Percentiles rank a stretch among this genome's conserved stretches.
phyloP scores from a whole-genome alignment of 2,797 vertebrate genomes.

The Arremon brunneinucha region DNA sequence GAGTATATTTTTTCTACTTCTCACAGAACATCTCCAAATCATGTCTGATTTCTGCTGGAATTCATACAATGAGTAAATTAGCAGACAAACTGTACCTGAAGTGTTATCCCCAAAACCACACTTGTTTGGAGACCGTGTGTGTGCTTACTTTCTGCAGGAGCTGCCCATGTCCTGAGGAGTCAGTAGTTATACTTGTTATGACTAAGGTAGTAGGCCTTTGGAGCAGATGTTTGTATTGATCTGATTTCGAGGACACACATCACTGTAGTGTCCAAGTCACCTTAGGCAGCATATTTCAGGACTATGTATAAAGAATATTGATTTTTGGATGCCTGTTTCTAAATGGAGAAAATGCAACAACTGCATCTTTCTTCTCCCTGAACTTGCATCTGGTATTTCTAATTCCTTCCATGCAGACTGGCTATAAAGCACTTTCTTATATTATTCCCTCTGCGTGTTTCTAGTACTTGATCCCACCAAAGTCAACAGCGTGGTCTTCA shows the following conservation, averaged over 20 bases:
- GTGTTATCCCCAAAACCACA: slow-evolving; percentile 4
- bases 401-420: neutral
- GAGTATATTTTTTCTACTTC: neutral
- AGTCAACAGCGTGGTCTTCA: neutral
- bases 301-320: slow-evolving; percentile 52
- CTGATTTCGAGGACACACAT: slow-evolving; percentile 32
- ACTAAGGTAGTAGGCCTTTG: neutral
- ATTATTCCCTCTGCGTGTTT: neutral
- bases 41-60: neutral
- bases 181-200: neutral
- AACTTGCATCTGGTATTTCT: slow-evolving; percentile 27
- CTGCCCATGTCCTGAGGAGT: neutral
- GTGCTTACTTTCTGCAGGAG: neutral
- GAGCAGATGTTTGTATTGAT: slow-evolving; percentile 50
- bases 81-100: neutral
- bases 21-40: neutral
- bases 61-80: neutral
- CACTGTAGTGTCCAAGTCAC: slow-evolving; percentile 13
- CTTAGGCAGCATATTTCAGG: slow-evolving; percentile 55
- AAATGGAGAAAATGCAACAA: slow-evolving; percentile 28
- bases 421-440: neutral
- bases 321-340: slow-evolving; percentile 38
- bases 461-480: neutral
- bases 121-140: neutral
- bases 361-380: slow-evolving; percentile 31